These are phyloP conservation scores for Okapia johnstoni DNA, from an alignment of 2,113 vertebrate genomes.

Conservation along the genomic window DNA sequence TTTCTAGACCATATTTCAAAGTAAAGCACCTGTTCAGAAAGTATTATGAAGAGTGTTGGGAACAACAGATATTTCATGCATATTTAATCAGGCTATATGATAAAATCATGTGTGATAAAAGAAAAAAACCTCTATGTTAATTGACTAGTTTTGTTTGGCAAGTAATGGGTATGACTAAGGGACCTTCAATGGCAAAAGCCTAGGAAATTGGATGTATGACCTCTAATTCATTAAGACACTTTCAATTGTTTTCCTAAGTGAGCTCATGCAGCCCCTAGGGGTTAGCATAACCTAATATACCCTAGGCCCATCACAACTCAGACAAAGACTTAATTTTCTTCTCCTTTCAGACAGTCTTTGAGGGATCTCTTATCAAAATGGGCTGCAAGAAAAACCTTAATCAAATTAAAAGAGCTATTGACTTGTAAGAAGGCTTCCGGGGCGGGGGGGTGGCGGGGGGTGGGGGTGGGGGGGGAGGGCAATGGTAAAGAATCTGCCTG, in stretches of 20 bases:
- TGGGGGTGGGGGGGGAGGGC: too few species aligned
- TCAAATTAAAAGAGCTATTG: background rate
- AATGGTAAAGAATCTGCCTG: background rate
- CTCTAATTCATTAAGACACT: constrained; percentile 37
- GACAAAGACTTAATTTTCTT: background rate
- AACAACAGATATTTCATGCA: background rate
- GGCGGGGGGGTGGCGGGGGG: too few species aligned
- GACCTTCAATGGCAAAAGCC: background rate
- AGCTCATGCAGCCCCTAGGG: background rate
- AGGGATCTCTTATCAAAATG: background rate
- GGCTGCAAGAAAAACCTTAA: background rate
- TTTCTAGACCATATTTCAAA: background rate
- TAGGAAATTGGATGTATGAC: background rate
- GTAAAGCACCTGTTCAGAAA: background rate
- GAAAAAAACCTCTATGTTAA: background rate
- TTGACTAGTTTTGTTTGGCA: constrained; percentile 2
- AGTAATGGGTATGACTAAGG: background rate
- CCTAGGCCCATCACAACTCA: background rate
- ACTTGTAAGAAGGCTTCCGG: background rate
- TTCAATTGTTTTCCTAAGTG: constrained; percentile 27
- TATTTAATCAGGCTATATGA: background rate
- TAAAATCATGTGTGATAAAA: background rate
- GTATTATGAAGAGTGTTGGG: background rate
- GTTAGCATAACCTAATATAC: background rate
- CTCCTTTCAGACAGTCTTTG: background rate